Conservation (phyloP, 1,140 invertebrate genomes). For the Chlorops oryzae region DNA sequence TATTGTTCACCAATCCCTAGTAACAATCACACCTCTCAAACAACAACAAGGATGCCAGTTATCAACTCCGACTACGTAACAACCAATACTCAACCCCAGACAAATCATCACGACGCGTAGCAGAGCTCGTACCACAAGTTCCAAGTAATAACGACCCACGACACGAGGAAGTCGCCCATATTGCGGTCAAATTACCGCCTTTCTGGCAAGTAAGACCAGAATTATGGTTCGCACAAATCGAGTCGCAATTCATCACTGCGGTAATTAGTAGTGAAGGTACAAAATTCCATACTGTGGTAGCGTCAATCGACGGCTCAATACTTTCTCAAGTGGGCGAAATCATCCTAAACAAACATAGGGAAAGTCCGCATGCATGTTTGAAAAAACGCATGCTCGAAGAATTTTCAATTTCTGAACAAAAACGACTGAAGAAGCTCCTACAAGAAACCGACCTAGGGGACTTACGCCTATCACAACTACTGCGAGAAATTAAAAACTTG, state of each 20-base stretch:
- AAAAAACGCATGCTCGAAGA: background rate
- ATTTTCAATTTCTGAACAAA: conserved; percentile 17
- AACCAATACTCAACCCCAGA: no score
- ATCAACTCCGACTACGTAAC: no score
- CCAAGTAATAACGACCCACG: no score
- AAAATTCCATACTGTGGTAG: conserved; percentile 5
- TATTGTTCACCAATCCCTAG: no score
- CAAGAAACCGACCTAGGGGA: conserved; percentile 24
- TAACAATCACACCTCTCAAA: no score
- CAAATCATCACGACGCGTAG: no score
- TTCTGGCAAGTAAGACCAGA: conserved; percentile 17
- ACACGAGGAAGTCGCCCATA: background rate
- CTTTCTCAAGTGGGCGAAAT: conserved; percentile 11
- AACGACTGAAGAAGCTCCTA: conserved; percentile 21
- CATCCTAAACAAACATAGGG: conserved; percentile 15
- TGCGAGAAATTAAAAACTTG: conserved; percentile 14
- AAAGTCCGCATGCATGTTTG: conserved; percentile 4
- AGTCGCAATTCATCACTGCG: conserved; percentile 9
- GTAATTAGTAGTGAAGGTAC: conserved; percentile 2
- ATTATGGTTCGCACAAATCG: conserved; percentile 24
- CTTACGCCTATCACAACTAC: conserved; percentile 22
- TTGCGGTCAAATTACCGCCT: conserved; percentile 10
- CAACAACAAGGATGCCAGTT: no score
- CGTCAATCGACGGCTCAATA: conserved; percentile 1
- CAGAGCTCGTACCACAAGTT: no score